Evolutionary conservation across 2,888 invertebrate genomes (phyloP).

Genomic region (Platerodrilus igneus): DNA sequence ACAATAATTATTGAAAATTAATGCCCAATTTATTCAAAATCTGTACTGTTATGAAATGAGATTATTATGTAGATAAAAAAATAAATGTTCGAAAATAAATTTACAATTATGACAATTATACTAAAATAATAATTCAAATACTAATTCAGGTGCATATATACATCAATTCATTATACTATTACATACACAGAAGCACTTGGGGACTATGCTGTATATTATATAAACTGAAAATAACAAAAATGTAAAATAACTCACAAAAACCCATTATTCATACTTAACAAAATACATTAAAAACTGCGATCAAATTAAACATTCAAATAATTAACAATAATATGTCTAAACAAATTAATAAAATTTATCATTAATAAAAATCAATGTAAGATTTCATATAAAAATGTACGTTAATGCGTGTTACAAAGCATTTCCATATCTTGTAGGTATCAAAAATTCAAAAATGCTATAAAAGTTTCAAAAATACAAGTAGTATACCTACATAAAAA

Average conservation of each 20-base stretch:
- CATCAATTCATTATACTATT: conserved; percentile 32
- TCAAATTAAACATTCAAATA: conserved; percentile 16
- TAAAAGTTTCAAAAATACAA: conserved; percentile 24
- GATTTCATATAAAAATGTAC: too few species aligned
- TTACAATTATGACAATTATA: conserved; percentile 16
- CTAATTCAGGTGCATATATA: conserved; percentile 27
- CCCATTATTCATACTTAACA: conserved; percentile 24
- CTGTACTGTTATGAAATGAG: background rate
- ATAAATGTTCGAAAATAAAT: conserved; percentile 13
- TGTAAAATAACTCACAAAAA: conserved; percentile 29
- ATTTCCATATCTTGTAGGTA: conserved; percentile 30
- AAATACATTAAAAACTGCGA: conserved; percentile 22
- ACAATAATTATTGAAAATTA: too few species aligned
- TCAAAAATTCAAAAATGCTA: conserved; percentile 36
- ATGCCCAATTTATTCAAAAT: conserved; percentile 13
- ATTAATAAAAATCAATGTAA: conserved; percentile 20
- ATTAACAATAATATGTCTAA: conserved; percentile 25
- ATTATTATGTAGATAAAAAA: conserved; percentile 8
- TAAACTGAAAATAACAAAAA: conserved; percentile 19
- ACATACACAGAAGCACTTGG: conserved; percentile 34
- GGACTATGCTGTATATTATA: conserved; percentile 29
- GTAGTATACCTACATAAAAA: conserved; percentile 16
- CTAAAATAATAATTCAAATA: conserved; percentile 24
- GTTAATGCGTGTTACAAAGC: conserved; percentile 21
- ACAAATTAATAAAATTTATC: conserved; percentile 25